Percentiles rank a stretch among this genome's conserved stretches.
These are phyloP conservation scores for Trochalopteron elliotii DNA, from an alignment of 2,113 vertebrate species.

Conservation along the genomic window DNA sequence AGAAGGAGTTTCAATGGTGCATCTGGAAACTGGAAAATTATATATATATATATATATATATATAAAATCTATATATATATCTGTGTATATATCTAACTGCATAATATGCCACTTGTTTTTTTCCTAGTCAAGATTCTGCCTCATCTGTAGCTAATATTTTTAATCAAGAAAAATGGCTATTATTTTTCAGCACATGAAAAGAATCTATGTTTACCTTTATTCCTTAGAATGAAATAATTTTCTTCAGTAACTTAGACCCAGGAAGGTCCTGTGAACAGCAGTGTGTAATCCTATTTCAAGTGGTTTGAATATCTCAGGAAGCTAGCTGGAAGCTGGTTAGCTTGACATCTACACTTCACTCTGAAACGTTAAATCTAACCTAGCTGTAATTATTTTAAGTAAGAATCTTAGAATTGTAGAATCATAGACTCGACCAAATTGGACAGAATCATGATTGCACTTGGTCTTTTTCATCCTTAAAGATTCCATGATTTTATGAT, in stretches of 20 bases:
- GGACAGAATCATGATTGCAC: not conserved
- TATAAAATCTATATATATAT: too few relatives aligned
- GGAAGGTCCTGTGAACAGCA: not conserved
- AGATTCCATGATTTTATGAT: not conserved
- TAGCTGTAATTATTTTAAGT: not conserved
- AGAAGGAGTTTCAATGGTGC: not conserved
- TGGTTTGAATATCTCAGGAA: not conserved
- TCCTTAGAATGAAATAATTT: not conserved
- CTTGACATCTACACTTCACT: not conserved
- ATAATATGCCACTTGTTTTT: not conserved
- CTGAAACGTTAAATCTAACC: not conserved
- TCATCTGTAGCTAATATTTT: rapidly evolving
- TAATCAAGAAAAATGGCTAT: not conserved
- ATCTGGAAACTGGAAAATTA: not conserved
- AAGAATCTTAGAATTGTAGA: not conserved
- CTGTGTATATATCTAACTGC: not conserved
- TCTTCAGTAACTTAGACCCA: not conserved
- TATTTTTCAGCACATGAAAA: not conserved
- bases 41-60: too few relatives aligned
- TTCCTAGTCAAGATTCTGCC: not conserved
- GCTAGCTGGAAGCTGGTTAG: not conserved
- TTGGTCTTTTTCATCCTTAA: not conserved
- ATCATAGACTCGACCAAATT: not conserved
- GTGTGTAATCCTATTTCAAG: not conserved
- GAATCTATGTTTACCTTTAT: not conserved